A percentile compares a stretch with the other conserved stretches of the same genome.
These are phyloP conservation scores for Tupiocoris notatus DNA, from an alignment of 2,888 invertebrate genomes.

Conservation along the genomic window DNA sequence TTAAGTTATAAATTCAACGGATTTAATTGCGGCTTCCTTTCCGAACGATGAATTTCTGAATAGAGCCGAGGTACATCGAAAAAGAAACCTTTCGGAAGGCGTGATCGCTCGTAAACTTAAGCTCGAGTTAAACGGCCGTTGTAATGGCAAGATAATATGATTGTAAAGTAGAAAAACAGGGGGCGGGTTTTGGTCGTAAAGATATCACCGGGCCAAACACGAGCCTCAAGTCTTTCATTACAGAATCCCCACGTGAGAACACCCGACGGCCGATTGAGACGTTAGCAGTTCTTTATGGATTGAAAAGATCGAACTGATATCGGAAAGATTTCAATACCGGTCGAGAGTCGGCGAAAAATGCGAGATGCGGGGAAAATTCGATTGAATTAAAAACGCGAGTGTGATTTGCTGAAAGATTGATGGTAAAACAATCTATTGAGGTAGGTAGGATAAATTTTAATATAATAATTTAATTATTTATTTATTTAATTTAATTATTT, in stretches of 20 bases:
- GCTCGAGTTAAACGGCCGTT: slow-evolving; percentile 13
- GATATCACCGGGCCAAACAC: slow-evolving; percentile 5
- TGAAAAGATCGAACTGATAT: neutral
- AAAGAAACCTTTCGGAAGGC: slow-evolving; percentile 11
- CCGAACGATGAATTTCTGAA: neutral
- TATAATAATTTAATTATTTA: no score
- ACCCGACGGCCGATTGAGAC: slow-evolving; percentile 18
- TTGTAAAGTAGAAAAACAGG: slow-evolving; percentile 24
- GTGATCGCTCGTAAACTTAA: slow-evolving; percentile 12
- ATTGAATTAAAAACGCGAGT: no score
- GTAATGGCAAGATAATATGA: slow-evolving; percentile 32
- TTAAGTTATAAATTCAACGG: slow-evolving; percentile 29
- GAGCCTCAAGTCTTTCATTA: slow-evolving; percentile 32
- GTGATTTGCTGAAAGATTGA: no score
- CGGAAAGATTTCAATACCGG: neutral
- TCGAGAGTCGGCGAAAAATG: no score
- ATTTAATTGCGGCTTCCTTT: slow-evolving; percentile 7
- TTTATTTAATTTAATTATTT: no score
- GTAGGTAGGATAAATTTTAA: no score
- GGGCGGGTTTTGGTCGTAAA: slow-evolving; percentile 22
- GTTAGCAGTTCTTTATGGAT: slow-evolving; percentile 33
- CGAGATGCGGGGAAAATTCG: no score
- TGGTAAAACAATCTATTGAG: no score
- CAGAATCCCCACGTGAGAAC: neutral
- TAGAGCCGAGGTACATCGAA: neutral